Base-by-base conservation (phyloP, 2,797 vertebrate species). In the Harpagifer antarcticus region DNA sequence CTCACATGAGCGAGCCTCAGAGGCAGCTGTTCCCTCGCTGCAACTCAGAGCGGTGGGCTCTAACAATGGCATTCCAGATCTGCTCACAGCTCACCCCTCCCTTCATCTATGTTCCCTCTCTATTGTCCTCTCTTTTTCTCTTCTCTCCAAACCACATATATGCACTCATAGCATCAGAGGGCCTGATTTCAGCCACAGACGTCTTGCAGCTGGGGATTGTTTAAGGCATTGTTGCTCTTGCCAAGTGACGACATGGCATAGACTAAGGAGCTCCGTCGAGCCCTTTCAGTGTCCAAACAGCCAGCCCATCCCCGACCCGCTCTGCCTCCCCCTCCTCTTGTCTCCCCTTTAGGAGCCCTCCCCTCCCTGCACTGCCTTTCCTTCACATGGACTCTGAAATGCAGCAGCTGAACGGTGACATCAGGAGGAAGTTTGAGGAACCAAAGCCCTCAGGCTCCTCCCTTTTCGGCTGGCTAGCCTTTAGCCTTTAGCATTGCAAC, bases 371-470 rank as follows among this genome's bases (percentile, higher is more conserved):
- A 64, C 60, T 47, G 70, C 57, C 68, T 68, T 76, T 60, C 81
- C 69, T 83, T 72, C 62, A 65, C 80, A 85, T 53, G 78, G 70
- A 70, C 78, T 68, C 75, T 88, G 83, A 92, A 85, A 74, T 74
- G 76, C 83, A 92, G 93, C 93, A 94, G 92, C 92, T 93, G 90
- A 93, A 89, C 44, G 5, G 76, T 86, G 91, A 93, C 89, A 91
- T 92, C 87, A 88, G 75, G 77, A 85, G 78, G 89, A 83, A 83
- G 81, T 71, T 71, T 66, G 79, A 74, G 72, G 56, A 89, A 82
- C 87, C 87, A 75, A 69, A 86, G 71, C 75, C 76, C 45, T 64
- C 70, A 76, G 52, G 71, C 91, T 85, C 90, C 88, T 72, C 92
- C 91, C 60, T 58, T 74, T 48, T 77, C 9, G 57, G 56, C 72